Conservation (phyloP, 2,888 invertebrate genomes). For the Pyrocoelia pectoralis region DNA sequence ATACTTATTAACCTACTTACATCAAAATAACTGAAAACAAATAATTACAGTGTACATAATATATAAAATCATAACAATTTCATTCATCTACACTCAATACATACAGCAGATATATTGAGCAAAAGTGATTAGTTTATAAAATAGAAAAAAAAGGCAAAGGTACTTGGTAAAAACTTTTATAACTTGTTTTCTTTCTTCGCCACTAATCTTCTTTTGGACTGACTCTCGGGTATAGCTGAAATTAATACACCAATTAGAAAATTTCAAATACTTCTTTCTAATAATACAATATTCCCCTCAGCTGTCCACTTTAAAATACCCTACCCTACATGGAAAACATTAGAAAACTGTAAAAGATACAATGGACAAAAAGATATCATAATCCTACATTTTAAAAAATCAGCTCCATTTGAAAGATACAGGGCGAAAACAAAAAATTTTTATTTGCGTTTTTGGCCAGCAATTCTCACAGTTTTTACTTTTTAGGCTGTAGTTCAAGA, state of each 20-base stretch:
- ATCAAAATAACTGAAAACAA: slow-evolving; percentile 44
- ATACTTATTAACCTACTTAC: slow-evolving; percentile 57
- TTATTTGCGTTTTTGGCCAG: too few species aligned
- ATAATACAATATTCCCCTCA: too few species aligned
- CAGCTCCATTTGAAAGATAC: too few species aligned
- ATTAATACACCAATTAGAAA: slow-evolving; percentile 40
- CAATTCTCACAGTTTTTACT: too few species aligned
- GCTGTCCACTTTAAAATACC: too few species aligned
- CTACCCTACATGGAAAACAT: too few species aligned
- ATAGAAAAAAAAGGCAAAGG: slow-evolving; percentile 47
- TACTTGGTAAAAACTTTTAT: slow-evolving; percentile 45
- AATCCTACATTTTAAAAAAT: too few species aligned
- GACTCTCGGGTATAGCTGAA: slow-evolving; percentile 59
- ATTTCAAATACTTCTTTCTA: slow-evolving; percentile 1
- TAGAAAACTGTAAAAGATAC: too few species aligned
- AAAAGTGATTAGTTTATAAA: slow-evolving; percentile 50
- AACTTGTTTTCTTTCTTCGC: slow-evolving; percentile 2
- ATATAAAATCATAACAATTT: slow-evolving; percentile 33
- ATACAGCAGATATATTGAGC: slow-evolving; percentile 56
- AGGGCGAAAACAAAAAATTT: too few species aligned
- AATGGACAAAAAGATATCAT: too few species aligned
- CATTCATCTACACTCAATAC: slow-evolving; percentile 58
- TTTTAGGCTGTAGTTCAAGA: too few species aligned
- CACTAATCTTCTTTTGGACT: slow-evolving; percentile 54
- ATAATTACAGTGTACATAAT: slow-evolving; percentile 34